Percentiles rank a stretch among this genome's conserved stretches.
Conservation (phyloP, 2,113 vertebrate genomes). For the Dendrocopos noguchii region DNA sequence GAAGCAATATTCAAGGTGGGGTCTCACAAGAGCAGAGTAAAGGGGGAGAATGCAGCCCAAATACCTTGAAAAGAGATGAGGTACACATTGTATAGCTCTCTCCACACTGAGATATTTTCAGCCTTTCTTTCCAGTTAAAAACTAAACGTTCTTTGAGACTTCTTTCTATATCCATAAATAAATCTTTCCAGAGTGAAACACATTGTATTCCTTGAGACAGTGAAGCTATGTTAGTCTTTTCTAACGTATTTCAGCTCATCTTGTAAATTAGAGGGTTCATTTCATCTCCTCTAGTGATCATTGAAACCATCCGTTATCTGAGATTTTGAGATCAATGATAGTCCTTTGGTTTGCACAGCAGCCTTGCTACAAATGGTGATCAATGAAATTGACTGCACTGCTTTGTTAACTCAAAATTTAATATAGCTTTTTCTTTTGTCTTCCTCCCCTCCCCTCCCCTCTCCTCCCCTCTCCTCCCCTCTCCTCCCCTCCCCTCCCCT, state of each 20-base stretch:
- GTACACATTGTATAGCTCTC: not conserved
- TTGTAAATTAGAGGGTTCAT: constrained; percentile 25
- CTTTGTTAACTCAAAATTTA: not conserved
- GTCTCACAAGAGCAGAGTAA: no score
- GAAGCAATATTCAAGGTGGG: no score
- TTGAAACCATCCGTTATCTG: not conserved
- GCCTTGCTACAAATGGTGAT: not conserved
- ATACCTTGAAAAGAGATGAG: not conserved
- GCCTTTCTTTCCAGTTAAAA: not conserved
- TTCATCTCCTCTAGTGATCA: not conserved
- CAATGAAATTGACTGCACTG: not conserved
- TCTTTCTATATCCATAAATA: not conserved
- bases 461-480: no score
- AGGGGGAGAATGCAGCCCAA: not conserved
- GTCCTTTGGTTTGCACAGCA: not conserved
- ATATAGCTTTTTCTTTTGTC: no score
- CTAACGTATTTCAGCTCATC: not conserved
- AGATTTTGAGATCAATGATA: not conserved
- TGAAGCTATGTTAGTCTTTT: not conserved
- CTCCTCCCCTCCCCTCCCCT: no score
- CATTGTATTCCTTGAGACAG: not conserved
- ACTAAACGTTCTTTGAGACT: not conserved
- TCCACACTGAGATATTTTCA: not conserved
- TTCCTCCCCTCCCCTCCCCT: no score
- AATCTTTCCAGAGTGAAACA: not conserved